phyloP scores from a whole-genome alignment of 2,113 vertebrate species.

The Ageneiosus marmoratus region DNA sequence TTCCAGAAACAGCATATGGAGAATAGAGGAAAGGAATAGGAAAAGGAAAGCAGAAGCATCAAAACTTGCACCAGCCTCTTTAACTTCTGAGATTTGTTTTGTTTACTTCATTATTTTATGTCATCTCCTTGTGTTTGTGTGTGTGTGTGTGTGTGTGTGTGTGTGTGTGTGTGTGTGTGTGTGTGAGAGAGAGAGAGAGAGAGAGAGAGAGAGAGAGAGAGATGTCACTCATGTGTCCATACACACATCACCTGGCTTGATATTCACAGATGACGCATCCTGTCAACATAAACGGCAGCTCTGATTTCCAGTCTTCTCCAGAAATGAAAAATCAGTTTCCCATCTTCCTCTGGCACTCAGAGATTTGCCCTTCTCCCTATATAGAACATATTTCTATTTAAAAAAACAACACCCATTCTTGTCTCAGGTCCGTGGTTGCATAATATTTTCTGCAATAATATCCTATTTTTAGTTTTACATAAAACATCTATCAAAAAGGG shows the following conservation, averaged over 20 bases:
- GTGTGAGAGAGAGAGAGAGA: background rate
- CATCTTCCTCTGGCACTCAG: background rate
- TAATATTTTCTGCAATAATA: slow-evolving; percentile 9
- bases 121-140: background rate
- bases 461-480: background rate
- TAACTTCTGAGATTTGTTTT: slow-evolving; percentile 18
- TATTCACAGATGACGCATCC: background rate
- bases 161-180: background rate
- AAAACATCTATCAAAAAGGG: background rate
- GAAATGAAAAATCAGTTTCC: slow-evolving; percentile 15
- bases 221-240: background rate
- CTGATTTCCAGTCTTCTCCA: slow-evolving; percentile 36
- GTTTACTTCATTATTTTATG: slow-evolving; percentile 29
- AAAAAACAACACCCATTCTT: slow-evolving; percentile 6
- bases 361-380: background rate
- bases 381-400: background rate
- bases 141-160: background rate
- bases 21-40: background rate
- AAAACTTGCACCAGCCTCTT: slow-evolving; percentile 22
- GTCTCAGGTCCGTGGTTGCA: background rate
- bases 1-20: no score
- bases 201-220: no score
- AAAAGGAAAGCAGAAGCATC: slow-evolving; percentile 27
- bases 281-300: background rate
- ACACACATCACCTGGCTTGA: slow-evolving; percentile 5